Percentiles rank a stretch among this genome's conserved stretches.
These are phyloP conservation scores for Acronicta leporina DNA, from an alignment of 2,888 invertebrate species.

Conservation along the genomic window DNA sequence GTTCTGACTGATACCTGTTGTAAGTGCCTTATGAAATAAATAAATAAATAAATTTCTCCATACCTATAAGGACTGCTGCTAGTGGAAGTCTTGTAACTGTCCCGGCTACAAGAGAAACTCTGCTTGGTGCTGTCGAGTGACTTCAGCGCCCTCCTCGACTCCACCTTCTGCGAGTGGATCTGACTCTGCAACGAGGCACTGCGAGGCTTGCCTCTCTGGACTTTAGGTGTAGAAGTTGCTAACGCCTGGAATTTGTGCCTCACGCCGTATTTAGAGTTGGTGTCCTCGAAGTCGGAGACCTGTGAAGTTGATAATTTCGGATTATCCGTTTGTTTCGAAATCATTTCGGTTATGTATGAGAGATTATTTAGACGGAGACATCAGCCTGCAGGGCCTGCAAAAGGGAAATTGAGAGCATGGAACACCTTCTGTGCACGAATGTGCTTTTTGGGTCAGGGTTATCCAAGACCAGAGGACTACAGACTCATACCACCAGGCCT, in stretches of 20 bases:
- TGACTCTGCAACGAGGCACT: slow-evolving; percentile 71
- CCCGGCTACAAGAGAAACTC: slow-evolving; percentile 63
- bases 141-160: slow-evolving; percentile 50
- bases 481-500: too few relatives aligned
- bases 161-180: slow-evolving; percentile 43
- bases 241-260: slow-evolving; percentile 61
- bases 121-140: slow-evolving; percentile 54
- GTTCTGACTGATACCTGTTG: too few relatives aligned
- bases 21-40: too few relatives aligned
- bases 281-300: slow-evolving; percentile 84
- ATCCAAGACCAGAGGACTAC: too few relatives aligned
- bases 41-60: not conserved
- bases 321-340: too few relatives aligned
- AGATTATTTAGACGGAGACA: too few relatives aligned
- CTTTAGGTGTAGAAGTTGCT: slow-evolving; percentile 77
- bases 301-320: slow-evolving; percentile 45
- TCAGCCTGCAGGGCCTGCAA: too few relatives aligned
- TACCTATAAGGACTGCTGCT: slow-evolving; percentile 65
- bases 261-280: slow-evolving; percentile 73
- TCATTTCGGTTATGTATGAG: too few relatives aligned
- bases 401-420: too few relatives aligned
- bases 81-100: slow-evolving; percentile 71
- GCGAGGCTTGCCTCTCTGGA: slow-evolving; percentile 60
- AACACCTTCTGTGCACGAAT: too few relatives aligned
- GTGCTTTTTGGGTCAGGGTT: too few relatives aligned